A percentile compares a stretch with the other conserved stretches of the same genome.
phyloP scores from a whole-genome alignment of 2,113 vertebrate genomes.

The Hippocampus guttulatus region DNA sequence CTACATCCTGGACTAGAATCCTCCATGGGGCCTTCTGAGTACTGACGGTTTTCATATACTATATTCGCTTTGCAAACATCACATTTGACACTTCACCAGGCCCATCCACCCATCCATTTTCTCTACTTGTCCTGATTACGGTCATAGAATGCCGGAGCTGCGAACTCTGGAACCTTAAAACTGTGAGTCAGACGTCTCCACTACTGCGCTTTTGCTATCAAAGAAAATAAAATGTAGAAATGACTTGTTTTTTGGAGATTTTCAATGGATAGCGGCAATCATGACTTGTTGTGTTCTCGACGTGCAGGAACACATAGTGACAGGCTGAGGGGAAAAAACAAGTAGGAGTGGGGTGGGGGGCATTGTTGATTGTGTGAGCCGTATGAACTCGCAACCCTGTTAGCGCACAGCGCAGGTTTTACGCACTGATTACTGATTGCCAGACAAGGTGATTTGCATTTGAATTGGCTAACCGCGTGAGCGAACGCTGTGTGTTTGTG shows the following conservation, averaged over 20 bases:
- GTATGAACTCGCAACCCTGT: slow-evolving; percentile 1
- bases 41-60: too few relatives aligned
- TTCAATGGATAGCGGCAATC: neutral
- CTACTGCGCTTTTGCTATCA: neutral
- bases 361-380: neutral
- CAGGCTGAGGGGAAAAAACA: slow-evolving; percentile 3
- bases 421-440: slow-evolving; percentile 30
- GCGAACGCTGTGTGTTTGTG: slow-evolving; percentile 38
- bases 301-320: neutral
- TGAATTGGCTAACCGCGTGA: slow-evolving; percentile 44
- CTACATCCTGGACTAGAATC: too few relatives aligned
- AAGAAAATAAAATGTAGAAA: neutral
- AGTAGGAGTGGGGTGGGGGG: neutral
- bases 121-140: too few relatives aligned
- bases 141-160: too few relatives aligned
- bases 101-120: too few relatives aligned
- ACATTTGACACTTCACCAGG: too few relatives aligned
- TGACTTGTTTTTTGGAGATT: neutral
- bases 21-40: too few relatives aligned
- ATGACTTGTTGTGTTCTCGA: neutral
- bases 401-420: slow-evolving; percentile 6
- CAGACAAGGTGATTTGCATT: slow-evolving; percentile 46
- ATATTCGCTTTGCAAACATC: too few relatives aligned
- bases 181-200: too few relatives aligned
- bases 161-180: neutral